Evolutionary conservation across 2,888 invertebrate genomes (phyloP), one percentile per base, ranked within the genome.

Genomic region (Agriopis leucophaearia): DNA sequence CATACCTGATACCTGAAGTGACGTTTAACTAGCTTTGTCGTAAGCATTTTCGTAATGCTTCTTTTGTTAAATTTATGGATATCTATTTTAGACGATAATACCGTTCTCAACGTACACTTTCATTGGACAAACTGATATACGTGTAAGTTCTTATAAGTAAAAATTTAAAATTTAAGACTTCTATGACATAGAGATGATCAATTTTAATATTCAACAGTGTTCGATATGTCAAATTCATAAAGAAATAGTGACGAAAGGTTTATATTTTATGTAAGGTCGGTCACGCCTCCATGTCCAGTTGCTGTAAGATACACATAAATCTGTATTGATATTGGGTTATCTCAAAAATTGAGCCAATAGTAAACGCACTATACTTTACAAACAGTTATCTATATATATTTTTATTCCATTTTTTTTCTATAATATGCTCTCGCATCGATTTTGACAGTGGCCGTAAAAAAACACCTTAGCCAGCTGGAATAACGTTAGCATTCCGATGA

Each of bases 321-420:
- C 74, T 73, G 73, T 64, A 75, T 72, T 74, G 79, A 80, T 83
- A 77, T 70, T 66, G 74, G 71, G 74, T 78, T 79, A 80, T 81
- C 77, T 81, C 73, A 71, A 74, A 81, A 85, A 86, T 87, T 85
- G 82, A 85, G 82, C 80, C 80, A 84, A 84, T 86, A 87, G 18
- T 27, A 40, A 42, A 40, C 50, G 40, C 59, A 8, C 9, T 50
- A n/a, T 50, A 59, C n/a, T 18, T 8, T n/a, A 18, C 9, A 27
- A 36, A 40, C 59, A 51, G 59, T 50, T 44, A 38, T 40, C 16
- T 18, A 42, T 27, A n/a, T n/a, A n/a, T n/a, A n/a, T n/a, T n/a
- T n/a, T n/a, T n/a, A n/a, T n/a, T n/a, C n/a, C n/a, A n/a, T n/a
- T n/a, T n/a, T n/a, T n/a, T n/a, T n/a, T n/a, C n/a, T n/a, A n/a